These are phyloP conservation scores for Diplogasteroides magnus DNA, from an alignment of 1,140 invertebrate genomes.

Conservation along the genomic window DNA sequence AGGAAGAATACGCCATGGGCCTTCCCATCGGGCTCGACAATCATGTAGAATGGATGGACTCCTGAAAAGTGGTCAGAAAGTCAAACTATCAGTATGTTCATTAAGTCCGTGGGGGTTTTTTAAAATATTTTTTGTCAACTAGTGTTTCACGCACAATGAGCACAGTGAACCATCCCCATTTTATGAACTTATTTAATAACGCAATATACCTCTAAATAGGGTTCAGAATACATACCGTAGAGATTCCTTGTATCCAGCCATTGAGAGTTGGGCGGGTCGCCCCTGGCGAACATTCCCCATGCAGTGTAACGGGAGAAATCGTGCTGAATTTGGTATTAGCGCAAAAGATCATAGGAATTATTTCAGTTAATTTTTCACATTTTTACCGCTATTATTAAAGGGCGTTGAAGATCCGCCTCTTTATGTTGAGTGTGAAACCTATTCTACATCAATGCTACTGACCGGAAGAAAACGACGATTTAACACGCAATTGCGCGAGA, in stretches of 20 bases:
- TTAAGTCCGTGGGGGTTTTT: no score
- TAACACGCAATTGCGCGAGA: no score
- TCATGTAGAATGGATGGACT: slow-evolving; percentile 61
- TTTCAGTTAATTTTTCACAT: no score
- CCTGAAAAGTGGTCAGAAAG: slow-evolving; percentile 40
- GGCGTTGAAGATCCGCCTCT: no score
- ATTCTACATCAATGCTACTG: no score
- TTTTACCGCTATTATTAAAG: no score
- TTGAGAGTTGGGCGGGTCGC: slow-evolving; percentile 53
- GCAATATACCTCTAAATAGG: not conserved
- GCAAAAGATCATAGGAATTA: slow-evolving; percentile 8
- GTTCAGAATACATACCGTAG: slow-evolving; percentile 12
- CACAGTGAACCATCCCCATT: no score
- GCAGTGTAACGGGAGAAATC: slow-evolving; percentile 44
- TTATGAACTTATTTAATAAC: no score
- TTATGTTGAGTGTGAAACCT: no score
- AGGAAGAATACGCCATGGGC: slow-evolving; percentile 60
- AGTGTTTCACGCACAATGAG: slow-evolving; percentile 10
- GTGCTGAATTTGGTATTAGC: slow-evolving; percentile 23
- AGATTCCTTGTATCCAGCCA: slow-evolving; percentile 27
- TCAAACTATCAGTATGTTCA: slow-evolving; percentile 21
- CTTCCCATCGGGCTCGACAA: slow-evolving; percentile 59
- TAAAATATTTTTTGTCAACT: no score
- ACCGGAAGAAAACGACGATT: no score
- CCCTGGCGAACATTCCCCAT: slow-evolving; percentile 56